Evolutionary conservation across 2,797 vertebrate species (phyloP), one percentile per base, ranked within the genome.

Genomic region (Mastacembelus armatus): DNA sequence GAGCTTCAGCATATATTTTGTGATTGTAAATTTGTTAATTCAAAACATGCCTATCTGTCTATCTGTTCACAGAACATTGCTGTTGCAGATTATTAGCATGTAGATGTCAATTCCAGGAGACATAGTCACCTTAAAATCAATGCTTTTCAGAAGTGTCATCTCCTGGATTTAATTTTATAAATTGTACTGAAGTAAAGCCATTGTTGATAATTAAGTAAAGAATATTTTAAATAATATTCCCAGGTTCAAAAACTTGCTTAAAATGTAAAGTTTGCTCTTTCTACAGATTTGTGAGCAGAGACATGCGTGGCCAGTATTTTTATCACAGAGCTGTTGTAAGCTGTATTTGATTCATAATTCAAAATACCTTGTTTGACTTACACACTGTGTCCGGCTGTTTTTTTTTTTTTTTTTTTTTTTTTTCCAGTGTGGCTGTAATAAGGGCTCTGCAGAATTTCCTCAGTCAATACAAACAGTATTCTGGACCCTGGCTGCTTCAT

Each of bases 401-500:
- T n/a, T n/a, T n/a, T n/a, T n/a, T n/a, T n/a, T n/a, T n/a, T n/a
- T n/a, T n/a, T n/a, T n/a, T 60, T 78, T 84, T 77, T 88, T 82
- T 92, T 88, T 88, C 85, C 89, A 82, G 57, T 44, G 8, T 21
- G 67, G 63, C 80, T 74, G 74, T 86, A 88, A 84, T 85, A 57
- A 71, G 66, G 69, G 65, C 71, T 81, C 70, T 74, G 83, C 59
- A 83, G 85, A 87, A 78, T 74, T 63, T 76, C 68, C 78, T 78
- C 54, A 80, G 79, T 91, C 88, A 88, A 91, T 90, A 88, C 81
- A 89, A 91, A 91, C 76, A 65, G 47, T 52, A 75, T 85, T 78
- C 36, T 45, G 55, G 50, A 80, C 73, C 64, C 62, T 14, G 64
- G 66, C 51, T 77, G 80, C 65, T 80, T 83, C 55, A 69, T 67